Conservation (phyloP, 2,797 vertebrate species). For the Rhinogobio ventralis region DNA sequence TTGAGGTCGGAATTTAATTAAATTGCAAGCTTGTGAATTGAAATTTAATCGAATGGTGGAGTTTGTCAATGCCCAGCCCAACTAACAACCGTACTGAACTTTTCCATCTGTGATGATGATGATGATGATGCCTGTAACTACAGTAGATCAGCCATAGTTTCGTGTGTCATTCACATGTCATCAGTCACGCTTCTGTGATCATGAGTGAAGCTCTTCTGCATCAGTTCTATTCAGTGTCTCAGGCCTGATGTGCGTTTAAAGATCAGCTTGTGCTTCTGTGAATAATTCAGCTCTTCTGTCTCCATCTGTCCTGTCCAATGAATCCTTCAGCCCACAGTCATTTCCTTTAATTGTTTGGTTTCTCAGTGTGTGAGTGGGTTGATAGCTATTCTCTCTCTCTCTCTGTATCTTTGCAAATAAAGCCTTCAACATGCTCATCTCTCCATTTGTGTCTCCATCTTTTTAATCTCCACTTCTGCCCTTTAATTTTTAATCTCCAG, state of each 20-base stretch:
- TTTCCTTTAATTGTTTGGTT: background rate
- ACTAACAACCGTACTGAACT: no score
- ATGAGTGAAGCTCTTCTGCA: background rate
- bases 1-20: no score
- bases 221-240: background rate
- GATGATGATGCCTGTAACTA: no score
- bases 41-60: no score
- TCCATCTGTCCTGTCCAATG: background rate
- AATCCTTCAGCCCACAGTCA: background rate
- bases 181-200: background rate
- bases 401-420: background rate
- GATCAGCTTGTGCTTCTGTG: background rate
- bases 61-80: no score
- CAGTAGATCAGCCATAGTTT: no score
- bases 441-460: background rate
- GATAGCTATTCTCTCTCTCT: background rate
- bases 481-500: background rate
- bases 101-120: no score
- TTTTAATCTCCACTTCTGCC: background rate
- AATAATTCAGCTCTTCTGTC: background rate
- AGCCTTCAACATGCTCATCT: background rate
- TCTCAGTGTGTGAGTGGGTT: background rate
- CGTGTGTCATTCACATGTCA: background rate
- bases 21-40: no score
- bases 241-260: background rate